phyloP scores from a whole-genome alignment of 1,140 invertebrate species.

The Augochlora pura region DNA sequence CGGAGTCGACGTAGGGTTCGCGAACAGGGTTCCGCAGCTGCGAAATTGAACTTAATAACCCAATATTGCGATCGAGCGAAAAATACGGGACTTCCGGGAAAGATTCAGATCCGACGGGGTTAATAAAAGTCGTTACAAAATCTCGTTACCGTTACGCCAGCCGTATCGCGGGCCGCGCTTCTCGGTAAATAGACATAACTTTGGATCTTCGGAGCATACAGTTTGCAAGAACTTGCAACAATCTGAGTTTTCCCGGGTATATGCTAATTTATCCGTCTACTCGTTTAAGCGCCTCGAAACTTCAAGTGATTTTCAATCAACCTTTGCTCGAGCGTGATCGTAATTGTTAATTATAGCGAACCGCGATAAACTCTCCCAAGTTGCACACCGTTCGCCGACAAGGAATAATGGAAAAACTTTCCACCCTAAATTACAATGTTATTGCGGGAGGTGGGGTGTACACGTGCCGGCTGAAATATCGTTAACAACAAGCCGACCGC shows the following conservation, averaged over 20 bases:
- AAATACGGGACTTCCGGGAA: not conserved
- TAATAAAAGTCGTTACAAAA: conserved; percentile 37
- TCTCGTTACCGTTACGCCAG: conserved; percentile 13
- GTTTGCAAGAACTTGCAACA: conserved; percentile 32
- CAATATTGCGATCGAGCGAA: not conserved
- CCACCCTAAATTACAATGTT: not conserved
- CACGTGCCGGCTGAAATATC: not conserved
- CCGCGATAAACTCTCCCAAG: not conserved
- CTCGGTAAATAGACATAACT: conserved; percentile 1
- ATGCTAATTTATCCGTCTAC: conserved; percentile 10
- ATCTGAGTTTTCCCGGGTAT: not conserved
- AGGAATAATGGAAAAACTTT: conserved; percentile 5
- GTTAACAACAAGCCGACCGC: too few relatives aligned
- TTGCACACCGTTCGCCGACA: not conserved
- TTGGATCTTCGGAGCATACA: conserved; percentile 7
- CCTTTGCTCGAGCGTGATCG: not conserved
- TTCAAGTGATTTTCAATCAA: conserved; percentile 33
- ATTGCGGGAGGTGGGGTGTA: not conserved
- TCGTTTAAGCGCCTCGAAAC: conserved; percentile 7
- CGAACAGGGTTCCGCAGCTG: too few relatives aligned
- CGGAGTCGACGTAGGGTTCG: too few relatives aligned
- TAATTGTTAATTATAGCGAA: conserved; percentile 25
- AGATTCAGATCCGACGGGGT: conserved; percentile 2
- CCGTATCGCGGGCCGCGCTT: not conserved
- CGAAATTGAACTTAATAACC: not conserved